phyloP scores from a whole-genome alignment of 1,140 invertebrate species.

The Drosophila persimilis region DNA sequence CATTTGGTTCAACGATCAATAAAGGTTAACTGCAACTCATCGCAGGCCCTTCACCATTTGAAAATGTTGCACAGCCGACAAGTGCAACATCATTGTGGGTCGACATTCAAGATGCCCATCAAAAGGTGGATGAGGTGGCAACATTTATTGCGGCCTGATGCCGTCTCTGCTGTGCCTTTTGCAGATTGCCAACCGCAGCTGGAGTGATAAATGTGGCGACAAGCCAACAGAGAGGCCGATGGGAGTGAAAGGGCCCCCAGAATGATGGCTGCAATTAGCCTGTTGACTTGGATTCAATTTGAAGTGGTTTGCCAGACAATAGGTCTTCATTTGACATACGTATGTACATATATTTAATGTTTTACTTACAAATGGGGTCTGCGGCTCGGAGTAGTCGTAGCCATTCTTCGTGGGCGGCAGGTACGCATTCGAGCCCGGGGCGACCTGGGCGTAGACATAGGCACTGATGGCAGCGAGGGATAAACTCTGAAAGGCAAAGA shows the following conservation, averaged over 20 bases:
- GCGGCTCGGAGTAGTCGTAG: conserved; percentile 79
- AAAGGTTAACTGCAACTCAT: conserved; percentile 54
- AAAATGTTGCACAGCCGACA: conserved; percentile 45
- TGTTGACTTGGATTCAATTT: conserved; percentile 66
- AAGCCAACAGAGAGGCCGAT: conserved; percentile 9
- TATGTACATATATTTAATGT: not conserved
- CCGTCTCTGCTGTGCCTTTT: not conserved
- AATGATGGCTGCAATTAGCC: conserved; percentile 67
- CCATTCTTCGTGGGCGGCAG: conserved; percentile 84
- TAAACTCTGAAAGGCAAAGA: conserved; percentile 67
- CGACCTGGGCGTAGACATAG: conserved; percentile 75
- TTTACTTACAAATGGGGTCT: conserved; percentile 73
- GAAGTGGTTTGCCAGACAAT: conserved; percentile 19
- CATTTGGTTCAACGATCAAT: conserved; percentile 17
- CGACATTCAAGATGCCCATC: conserved; percentile 28
- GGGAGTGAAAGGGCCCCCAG: conserved; percentile 20
- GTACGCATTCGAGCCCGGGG: conserved; percentile 85
- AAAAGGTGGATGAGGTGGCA: conserved; percentile 32
- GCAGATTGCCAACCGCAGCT: conserved; percentile 36
- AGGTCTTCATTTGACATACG: not conserved
- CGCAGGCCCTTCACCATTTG: conserved; percentile 37
- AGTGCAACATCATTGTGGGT: conserved; percentile 59
- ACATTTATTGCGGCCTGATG: conserved; percentile 20
- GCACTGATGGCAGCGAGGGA: conserved; percentile 72
- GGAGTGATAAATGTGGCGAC: conserved; percentile 44